Percentiles rank a stretch among this genome's conserved stretches.
Conservation (phyloP, 2,113 vertebrate genomes). For the Chroicocephalus ridibundus region DNA sequence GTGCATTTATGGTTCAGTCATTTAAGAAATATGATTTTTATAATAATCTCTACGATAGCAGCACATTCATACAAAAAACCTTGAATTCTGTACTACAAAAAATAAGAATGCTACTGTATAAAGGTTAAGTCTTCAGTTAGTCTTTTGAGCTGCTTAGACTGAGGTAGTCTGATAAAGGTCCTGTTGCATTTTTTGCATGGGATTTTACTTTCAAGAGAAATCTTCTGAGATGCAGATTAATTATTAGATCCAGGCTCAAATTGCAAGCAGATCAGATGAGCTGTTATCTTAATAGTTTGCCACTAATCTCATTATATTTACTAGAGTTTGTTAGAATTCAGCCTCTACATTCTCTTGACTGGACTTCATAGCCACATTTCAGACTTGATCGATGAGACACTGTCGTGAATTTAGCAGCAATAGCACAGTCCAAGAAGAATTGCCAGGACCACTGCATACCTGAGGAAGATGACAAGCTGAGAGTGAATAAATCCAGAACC, state of each 20-base stretch:
- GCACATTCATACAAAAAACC: not conserved
- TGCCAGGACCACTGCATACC: not conserved
- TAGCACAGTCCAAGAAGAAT: not conserved
- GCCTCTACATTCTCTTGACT: not conserved
- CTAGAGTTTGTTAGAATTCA: not conserved
- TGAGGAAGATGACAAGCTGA: slow-evolving; percentile 17
- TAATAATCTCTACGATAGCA: not conserved
- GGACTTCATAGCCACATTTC: not conserved
- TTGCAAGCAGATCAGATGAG: not conserved
- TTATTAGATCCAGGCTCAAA: not conserved
- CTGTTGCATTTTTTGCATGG: not conserved
- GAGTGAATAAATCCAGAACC: slow-evolving; percentile 51
- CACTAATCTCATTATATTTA: not conserved
- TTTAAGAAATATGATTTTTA: not conserved
- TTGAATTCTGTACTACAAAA: not conserved
- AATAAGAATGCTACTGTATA: not conserved
- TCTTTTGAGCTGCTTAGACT: not conserved
- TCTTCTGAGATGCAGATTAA: not conserved
- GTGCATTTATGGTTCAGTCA: not conserved
- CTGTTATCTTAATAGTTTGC: not conserved
- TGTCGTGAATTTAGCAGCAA: not conserved
- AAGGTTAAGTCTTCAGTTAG: not conserved
- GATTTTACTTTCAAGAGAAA: not conserved
- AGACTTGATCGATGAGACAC: not conserved
- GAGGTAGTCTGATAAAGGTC: not conserved